Base-by-base conservation (phyloP, 2,113 vertebrate species). In the Thomomys bottae region DNA sequence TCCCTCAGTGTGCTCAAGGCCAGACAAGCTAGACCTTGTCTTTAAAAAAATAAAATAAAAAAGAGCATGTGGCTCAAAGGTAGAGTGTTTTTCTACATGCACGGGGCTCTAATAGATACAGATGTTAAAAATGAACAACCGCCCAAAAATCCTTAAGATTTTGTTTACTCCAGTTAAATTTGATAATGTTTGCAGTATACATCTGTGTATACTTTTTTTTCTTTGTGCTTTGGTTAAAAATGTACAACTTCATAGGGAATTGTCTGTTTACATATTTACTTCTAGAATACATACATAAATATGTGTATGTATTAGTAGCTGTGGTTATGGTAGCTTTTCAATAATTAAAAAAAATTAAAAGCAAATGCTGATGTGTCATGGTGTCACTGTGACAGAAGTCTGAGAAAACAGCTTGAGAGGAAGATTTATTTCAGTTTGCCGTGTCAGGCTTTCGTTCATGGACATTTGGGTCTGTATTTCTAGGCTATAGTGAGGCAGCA, bases 161-260 rank as follows among this genome's bases (percentile, higher is more conserved):
- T 91, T 75, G 21, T 75, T 84, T 91, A 71, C 57, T 86, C 18
- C 68, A 87, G 38, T 71, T 81, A 92, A 93, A 59, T 70, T 70
- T 85, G 20, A 88, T 84, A 34, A 77, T 64, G 49, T 77, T 40
- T 94, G 4, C 36, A 66, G 36, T n/a, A n/a, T n/a, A n/a, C n/a
- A 83, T 77, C 23, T 88, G 34, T 78, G 40, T 63, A 89, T n/a
- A 90, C 81, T 24, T 87, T 89, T 38, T 80, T 88, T 94, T 28
- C 73, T 91, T 4, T 88, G 5, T 30, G 17, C 9, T 34, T 30
- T 26, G 3, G 8, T 90, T 91, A 66, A 90, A 92, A 79, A 54
- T 90, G 49, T 71, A 66, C 32, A 86, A 40, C 23, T 76, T 83
- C 61, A 61, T 73, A 54, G 15, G 18, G 49, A 54, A 17, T 17